Percentiles rank a stretch among this genome's conserved stretches.
phyloP scores from a whole-genome alignment of 2,797 vertebrate species.

The Sebastolobus alascanus region DNA sequence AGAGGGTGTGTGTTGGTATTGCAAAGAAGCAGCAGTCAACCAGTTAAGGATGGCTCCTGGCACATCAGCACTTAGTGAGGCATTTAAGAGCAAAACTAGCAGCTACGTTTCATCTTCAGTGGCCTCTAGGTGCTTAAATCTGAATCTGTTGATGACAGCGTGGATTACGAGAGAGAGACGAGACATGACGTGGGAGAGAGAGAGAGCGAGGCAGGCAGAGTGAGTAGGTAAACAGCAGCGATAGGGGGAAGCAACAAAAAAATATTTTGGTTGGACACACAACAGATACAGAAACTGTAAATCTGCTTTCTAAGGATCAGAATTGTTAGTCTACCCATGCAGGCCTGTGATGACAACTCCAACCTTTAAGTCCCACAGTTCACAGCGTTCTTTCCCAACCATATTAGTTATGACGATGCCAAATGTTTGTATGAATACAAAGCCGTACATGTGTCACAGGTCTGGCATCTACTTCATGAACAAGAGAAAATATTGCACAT shows the following conservation, averaged over 20 bases:
- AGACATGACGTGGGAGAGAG: constrained; percentile 11
- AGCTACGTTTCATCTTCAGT: constrained; percentile 61
- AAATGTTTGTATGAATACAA: background rate
- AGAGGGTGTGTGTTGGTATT: constrained; percentile 9
- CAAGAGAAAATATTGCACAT: background rate
- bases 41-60: constrained; percentile 45
- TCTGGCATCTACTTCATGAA: background rate
- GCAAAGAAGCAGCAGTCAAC: constrained; percentile 36
- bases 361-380: background rate
- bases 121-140: constrained; percentile 59
- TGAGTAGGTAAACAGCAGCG: constrained; percentile 5
- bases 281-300: constrained; percentile 8
- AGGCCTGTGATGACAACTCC: constrained; percentile 13
- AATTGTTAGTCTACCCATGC: constrained; percentile 10
- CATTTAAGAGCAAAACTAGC: constrained; percentile 63
- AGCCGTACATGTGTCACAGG: constrained; percentile 17
- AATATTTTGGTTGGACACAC: constrained; percentile 13
- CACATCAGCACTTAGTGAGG: constrained; percentile 51
- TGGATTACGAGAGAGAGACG: constrained; percentile 51
- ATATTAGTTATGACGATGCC: constrained; percentile 27
- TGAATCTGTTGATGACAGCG: constrained; percentile 61
- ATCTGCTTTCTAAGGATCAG: constrained; percentile 1
- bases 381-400: constrained; percentile 8
- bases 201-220: background rate
- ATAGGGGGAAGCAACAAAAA: background rate